Evolutionary conservation across 2,113 vertebrate genomes (phyloP).

Genomic region (Oryzias celebensis): DNA sequence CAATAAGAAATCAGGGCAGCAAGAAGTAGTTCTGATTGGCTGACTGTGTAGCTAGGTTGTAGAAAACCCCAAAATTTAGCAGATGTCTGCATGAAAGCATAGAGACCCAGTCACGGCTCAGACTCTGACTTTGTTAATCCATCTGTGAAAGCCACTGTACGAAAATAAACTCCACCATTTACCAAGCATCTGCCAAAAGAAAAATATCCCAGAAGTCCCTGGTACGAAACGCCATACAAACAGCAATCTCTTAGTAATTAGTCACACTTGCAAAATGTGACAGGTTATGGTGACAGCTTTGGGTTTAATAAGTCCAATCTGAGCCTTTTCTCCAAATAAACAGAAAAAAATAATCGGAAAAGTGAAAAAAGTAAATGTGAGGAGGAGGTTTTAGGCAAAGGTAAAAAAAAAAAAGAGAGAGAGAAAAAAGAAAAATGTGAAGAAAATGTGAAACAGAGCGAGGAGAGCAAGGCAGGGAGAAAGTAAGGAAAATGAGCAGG

Average conservation of each 20-base stretch:
- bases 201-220: conserved; percentile 37
- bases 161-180: conserved; percentile 43
- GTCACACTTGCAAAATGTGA: conserved; percentile 37
- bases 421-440: not conserved
- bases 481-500: conserved; percentile 5
- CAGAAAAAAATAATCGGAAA: not conserved
- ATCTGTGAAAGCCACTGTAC: conserved; percentile 33
- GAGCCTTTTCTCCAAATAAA: conserved; percentile 41
- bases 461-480: conserved; percentile 4
- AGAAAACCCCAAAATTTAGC: conserved; percentile 34
- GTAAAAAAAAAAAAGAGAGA: not conserved
- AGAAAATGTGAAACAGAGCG: not conserved
- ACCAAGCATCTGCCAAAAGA: conserved; percentile 29
- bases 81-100: conserved; percentile 52
- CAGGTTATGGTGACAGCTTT: conserved; percentile 20
- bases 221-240: conserved; percentile 29
- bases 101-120: conserved; percentile 39
- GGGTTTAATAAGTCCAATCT: conserved; percentile 35
- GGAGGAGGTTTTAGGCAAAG: not conserved
- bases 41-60: conserved; percentile 58
- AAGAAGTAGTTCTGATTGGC: conserved; percentile 55
- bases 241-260: conserved; percentile 30
- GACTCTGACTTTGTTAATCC: conserved; percentile 45
- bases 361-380: conserved; percentile 20
- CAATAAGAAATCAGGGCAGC: conserved; percentile 74